phyloP scores from a whole-genome alignment of 2,888 invertebrate species.

The Tipula confusa region DNA sequence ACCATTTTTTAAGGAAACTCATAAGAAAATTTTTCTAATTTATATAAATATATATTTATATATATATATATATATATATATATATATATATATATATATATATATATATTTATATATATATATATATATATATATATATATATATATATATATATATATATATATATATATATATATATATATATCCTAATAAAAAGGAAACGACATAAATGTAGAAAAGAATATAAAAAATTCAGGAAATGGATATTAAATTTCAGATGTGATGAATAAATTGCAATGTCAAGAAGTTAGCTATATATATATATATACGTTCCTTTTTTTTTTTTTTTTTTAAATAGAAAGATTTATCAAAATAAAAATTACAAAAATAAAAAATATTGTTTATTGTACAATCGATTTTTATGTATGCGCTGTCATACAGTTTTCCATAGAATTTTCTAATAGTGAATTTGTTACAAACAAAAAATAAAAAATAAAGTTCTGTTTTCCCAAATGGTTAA shows the following conservation, averaged over 20 bases:
- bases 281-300: neutral
- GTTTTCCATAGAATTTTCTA: neutral
- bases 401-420: neutral
- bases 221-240: neutral
- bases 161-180: too few relatives aligned
- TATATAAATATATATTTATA: too few relatives aligned
- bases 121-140: too few relatives aligned
- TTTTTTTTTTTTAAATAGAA: neutral
- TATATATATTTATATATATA: too few relatives aligned
- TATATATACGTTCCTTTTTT: too few relatives aligned
- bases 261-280: constrained; percentile 20
- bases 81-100: too few relatives aligned
- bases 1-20: too few relatives aligned
- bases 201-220: neutral
- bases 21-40: too few relatives aligned
- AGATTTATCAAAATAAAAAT: neutral
- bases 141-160: too few relatives aligned
- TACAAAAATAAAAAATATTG: neutral
- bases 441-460: neutral
- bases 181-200: neutral
- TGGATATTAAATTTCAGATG: constrained; percentile 25
- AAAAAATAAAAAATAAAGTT: neutral
- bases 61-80: too few relatives aligned
- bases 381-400: constrained; percentile 7
- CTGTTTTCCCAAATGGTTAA: neutral